phyloP scores from a whole-genome alignment of 2,797 vertebrate genomes.

The Podarcis siculus region DNA sequence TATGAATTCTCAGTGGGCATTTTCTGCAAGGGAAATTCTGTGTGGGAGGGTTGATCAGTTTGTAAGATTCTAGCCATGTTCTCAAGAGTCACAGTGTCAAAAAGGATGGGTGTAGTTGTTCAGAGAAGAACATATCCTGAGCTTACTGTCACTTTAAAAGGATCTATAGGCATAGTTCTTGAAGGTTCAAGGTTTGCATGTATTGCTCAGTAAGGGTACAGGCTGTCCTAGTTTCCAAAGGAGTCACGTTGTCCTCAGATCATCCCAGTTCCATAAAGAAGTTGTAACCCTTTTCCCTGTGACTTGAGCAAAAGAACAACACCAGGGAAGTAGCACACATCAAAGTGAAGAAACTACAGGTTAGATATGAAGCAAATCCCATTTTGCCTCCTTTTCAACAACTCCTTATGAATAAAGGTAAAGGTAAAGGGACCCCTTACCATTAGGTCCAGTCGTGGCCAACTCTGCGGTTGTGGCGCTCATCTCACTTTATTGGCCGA shows the following conservation, averaged over 20 bases:
- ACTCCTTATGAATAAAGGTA: background rate
- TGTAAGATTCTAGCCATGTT: background rate
- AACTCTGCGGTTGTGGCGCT: too few relatives aligned
- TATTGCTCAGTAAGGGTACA: background rate
- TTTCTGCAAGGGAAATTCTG: background rate
- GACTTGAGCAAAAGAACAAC: background rate
- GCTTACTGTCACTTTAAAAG: background rate
- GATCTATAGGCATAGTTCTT: background rate
- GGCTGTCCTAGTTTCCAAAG: background rate
- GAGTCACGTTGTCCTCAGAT: background rate
- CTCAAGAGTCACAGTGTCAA: background rate
- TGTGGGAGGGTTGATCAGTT: background rate
- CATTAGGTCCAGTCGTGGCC: too few relatives aligned
- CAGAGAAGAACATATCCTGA: background rate
- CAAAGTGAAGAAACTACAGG: background rate
- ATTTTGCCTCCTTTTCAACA: background rate
- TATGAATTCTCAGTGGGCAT: background rate
- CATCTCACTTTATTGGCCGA: too few relatives aligned
- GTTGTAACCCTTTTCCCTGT: background rate
- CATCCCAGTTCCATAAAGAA: background rate
- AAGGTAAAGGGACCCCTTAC: too few relatives aligned
- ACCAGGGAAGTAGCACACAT: background rate
- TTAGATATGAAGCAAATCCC: background rate
- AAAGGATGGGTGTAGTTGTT: background rate
- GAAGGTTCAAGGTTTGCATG: background rate